Percentiles rank a stretch among this genome's conserved stretches.
Evolutionary conservation across 2,113 vertebrate species (phyloP).

Genomic region (Scomber japonicus): DNA sequence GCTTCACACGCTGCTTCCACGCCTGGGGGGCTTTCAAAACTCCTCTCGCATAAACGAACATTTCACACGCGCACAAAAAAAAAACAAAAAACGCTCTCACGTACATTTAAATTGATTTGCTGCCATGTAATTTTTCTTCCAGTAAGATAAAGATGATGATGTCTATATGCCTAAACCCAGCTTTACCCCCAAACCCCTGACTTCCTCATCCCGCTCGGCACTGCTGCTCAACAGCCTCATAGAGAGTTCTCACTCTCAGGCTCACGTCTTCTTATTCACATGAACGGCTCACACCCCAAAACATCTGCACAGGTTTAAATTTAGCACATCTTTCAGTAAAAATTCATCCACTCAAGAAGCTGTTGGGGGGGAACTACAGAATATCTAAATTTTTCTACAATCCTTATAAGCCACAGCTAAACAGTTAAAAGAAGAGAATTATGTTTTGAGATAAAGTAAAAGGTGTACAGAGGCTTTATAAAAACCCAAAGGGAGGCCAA

Average conservation of each 20-base stretch:
- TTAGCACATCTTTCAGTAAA: neutral
- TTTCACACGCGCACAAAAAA: neutral
- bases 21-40: slow-evolving; percentile 95
- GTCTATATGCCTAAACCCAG: slow-evolving; percentile 34
- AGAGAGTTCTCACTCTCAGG: too few relatives aligned
- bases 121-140: slow-evolving; percentile 59
- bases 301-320: neutral
- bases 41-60: slow-evolving; percentile 80
- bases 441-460: slow-evolving; percentile 45
- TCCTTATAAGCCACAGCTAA: slow-evolving; percentile 29
- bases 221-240: neutral
- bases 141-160: slow-evolving; percentile 24
- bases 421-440: slow-evolving; percentile 28
- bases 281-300: too few relatives aligned
- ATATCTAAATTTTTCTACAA: slow-evolving; percentile 21
- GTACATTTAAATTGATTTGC: slow-evolving; percentile 13
- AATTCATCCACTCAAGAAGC: neutral
- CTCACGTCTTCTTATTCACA: too few relatives aligned
- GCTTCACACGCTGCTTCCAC: slow-evolving; percentile 97
- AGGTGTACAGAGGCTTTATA: slow-evolving; percentile 62
- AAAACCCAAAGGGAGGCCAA: slow-evolving; percentile 46
- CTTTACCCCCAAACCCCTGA: slow-evolving; percentile 22
- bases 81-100: slow-evolving; percentile 5
- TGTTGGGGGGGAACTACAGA: slow-evolving; percentile 1
- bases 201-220: slow-evolving; percentile 2